These are phyloP conservation scores for Polyploca ridens DNA, from an alignment of 2,888 invertebrate species.

Conservation along the genomic window DNA sequence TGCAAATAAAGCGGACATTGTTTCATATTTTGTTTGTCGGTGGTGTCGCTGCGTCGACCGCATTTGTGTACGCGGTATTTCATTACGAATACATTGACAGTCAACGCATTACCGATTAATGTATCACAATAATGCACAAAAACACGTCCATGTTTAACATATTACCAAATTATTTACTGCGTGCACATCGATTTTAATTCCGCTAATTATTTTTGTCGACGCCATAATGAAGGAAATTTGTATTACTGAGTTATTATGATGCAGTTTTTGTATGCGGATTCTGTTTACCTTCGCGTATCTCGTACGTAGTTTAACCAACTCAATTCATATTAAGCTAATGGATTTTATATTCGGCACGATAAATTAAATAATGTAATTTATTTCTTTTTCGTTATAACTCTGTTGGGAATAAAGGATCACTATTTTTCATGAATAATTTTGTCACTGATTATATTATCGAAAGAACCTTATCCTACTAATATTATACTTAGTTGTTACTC, in stretches of 20 bases:
- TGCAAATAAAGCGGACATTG: conserved; percentile 59
- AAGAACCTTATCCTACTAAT: no score
- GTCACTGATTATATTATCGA: no score
- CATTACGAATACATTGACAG: conserved; percentile 69
- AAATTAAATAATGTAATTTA: neutral
- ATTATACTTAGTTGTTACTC: no score
- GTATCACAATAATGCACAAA: conserved; percentile 58
- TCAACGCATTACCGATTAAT: conserved; percentile 64
- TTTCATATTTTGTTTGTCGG: conserved; percentile 61
- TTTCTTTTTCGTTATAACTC: neutral
- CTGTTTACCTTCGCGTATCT: conserved; percentile 3
- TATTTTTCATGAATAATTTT: neutral
- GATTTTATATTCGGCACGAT: neutral
- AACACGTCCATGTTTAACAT: conserved; percentile 48
- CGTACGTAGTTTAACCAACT: neutral
- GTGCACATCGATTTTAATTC: conserved; percentile 30
- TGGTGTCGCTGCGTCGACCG: conserved; percentile 48
- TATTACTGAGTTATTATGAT: neutral
- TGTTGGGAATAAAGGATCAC: neutral
- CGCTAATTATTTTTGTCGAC: conserved; percentile 36
- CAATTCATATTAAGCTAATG: neutral
- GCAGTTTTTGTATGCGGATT: neutral
- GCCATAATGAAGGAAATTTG: conserved; percentile 22
- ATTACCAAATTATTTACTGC: conserved; percentile 41
- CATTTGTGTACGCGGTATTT: conserved; percentile 43